Base-by-base conservation (phyloP, 2,113 vertebrate species). In the Ariopsis seemanni region DNA sequence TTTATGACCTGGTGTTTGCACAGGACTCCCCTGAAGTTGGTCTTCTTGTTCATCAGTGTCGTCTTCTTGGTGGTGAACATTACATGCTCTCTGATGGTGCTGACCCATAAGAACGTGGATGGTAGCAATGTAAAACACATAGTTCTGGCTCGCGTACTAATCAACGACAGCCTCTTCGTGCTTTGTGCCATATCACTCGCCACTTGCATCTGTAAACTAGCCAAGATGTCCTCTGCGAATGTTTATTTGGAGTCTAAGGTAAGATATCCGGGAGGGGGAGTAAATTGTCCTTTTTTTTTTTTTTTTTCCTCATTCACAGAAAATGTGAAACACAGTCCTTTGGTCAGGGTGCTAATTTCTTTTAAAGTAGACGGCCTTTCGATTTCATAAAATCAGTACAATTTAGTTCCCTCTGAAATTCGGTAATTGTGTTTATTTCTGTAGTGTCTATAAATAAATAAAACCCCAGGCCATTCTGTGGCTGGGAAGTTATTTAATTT, bases 201-300 rank as follows among this genome's bases (percentile, higher is more conserved):
- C 87, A 95, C 96, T 90, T 98, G 97, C 93, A 96, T 97, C 95
- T 98, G 96, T 95, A 98, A 97, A 91, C 96, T 98, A 5, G 96
- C 97, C 92, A 99, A 97, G 95, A 97, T 97, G 97, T 97, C 98
- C 87, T 97, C 97, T 34, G 97, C 98, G n/a, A 98, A 97, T 0
- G 97, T 99, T 94, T 99, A 99, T 95, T 97, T 99, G 75, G 97
- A 99, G 94, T 99, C 98, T 81, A 99, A 99, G 96, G 98, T 99
- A 92, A 60, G 90, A 7, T 0, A n/a, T 58, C 5, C 8, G 9
- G 10, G 18, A n/a, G 12, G 9, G 10, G 18, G 57, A 3, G 17
- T 15, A 57, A 79, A 57, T 57, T 77, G 50, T 69, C 27, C 15
- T 5, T 72, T 42, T 20, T 48, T 22, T 72, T 6, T 69, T 5